Base-by-base conservation (phyloP, 2,797 vertebrate species). In the Bradypodion pumilum region DNA sequence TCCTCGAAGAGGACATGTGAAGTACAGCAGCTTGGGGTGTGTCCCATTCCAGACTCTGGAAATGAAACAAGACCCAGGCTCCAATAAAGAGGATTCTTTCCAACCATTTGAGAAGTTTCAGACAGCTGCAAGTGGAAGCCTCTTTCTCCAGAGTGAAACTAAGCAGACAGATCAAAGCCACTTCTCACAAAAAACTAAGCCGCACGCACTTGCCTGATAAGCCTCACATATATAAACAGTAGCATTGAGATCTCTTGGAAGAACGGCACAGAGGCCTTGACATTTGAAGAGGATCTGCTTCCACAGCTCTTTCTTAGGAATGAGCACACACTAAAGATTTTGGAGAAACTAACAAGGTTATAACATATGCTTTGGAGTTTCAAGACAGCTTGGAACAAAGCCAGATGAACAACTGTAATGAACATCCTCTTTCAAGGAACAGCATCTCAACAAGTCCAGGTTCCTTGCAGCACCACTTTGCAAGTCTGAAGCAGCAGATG, bases 51-150 rank as follows among this genome's bases (percentile, higher is more conserved):
- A 74, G 83, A 86, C 56, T 63, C n/a, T 32, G 56, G 79, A 85
- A 23, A 66, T 85, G 87, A 87, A 91, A 72, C 37, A 70, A 89
- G 85, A 91, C 21, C 69, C 88, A 68, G 84, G 86, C 79, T 86
- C 88, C 78, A 79, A 84, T 80, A 84, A 87, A 91, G 87, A 77
- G 85, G 88, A 90, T 40, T 25, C 1, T 78, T 85, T 88, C 90
- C 87, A 92, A 92, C 44, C 72, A 75, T 81, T 82, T 82, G 56
- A 86, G 86, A 89, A 88, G 63, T 74, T 89, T 63, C 85, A 27
- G 70, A 73, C 69, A 92, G 90, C 87, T 90, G 90, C 2, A 42
- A 56, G 19, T 32, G 87, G 42, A 89, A 82, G 52, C 66, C 82
- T 85, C 80, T 73, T 29, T 66, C 37, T 7, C 44, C 0, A 0